Base-by-base conservation (phyloP, 2,888 invertebrate species). In the Pyrgus malvae region DNA sequence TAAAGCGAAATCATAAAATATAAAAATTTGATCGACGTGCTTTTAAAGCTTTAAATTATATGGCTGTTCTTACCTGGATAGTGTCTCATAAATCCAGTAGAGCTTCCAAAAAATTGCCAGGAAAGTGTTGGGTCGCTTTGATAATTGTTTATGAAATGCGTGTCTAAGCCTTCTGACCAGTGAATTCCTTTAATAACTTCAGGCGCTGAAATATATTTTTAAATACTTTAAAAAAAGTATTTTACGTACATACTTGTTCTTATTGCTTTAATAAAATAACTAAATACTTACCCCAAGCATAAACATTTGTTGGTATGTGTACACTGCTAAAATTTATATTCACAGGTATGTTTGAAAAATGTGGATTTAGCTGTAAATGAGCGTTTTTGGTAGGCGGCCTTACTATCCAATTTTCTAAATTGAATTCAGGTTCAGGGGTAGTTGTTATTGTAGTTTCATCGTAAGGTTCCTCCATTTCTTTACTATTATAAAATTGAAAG, bases 101-200 rank as follows among this genome's bases (percentile, higher is more conserved):
- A 95, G 80, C 98, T 98, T 61, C 99, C 99, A 83, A 99, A 99
- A 82, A 98, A 99, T 89, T 99, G 99, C 98, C 99, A 99, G 3
- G 97, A 96, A 35, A 98, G 90, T 2, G 96, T 95, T 11, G 96
- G 96, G 81, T 98, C 97, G 56, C 93, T 92, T 75, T 95, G 93
- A 74, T 95, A 95, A 83, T 98, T 98, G 72, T 94, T 93, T 64
- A 93, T 93, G 83, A 99, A 99, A 65, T 95, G 96, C 50, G 94
- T 93, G 80, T 99, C 98, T 67, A 99, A 91, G 66, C 95, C 95
- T 76, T 97, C 95, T 2, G 99, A 98, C 99, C 99, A 99, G 75
- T 95, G 94, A 59, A 99, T 97, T 27, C 97, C 98, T 81, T 96
- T 95, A 58, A 98, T 93, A 4, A 99, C 96, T 68, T 95, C 94